phyloP scores from a whole-genome alignment of 2,797 vertebrate species.

The Falco novaeseelandiae region DNA sequence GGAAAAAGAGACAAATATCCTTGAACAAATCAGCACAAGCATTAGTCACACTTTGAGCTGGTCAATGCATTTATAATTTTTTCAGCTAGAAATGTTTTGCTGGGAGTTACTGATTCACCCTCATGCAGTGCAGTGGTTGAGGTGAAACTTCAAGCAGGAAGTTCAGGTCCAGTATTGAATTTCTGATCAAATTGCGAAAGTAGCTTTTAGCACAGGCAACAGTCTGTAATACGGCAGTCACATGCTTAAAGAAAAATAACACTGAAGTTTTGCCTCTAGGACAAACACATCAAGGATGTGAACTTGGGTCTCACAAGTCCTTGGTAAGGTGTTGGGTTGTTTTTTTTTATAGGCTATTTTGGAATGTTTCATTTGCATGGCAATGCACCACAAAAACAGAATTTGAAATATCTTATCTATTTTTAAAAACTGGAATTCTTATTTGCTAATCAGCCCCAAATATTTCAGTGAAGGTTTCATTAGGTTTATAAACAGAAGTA shows the following conservation, averaged over 20 bases:
- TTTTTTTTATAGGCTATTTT: neutral
- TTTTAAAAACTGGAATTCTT: neutral
- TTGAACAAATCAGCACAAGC: neutral
- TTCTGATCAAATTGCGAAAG: neutral
- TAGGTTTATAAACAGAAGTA: neutral
- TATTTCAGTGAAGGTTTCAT: neutral
- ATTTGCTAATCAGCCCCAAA: neutral
- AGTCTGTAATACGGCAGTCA: neutral
- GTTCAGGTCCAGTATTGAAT: neutral
- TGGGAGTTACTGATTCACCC: neutral
- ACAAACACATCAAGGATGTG: neutral
- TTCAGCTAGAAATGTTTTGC: neutral
- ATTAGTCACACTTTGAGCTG: neutral
- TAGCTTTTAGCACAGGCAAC: neutral
- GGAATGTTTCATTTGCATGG: neutral
- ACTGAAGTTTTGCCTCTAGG: neutral
- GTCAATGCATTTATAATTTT: neutral
- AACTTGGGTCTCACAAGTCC: neutral
- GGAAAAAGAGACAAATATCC: neutral
- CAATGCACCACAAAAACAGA: neutral
- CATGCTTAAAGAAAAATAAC: neutral
- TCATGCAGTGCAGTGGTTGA: neutral
- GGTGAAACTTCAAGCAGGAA: neutral
- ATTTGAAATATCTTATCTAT: neutral
- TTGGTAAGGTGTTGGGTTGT: neutral